Evolutionary conservation across 2,113 vertebrate genomes (phyloP), one percentile per base, ranked within the genome.

Genomic region (Nothoprocta pentlandii): DNA sequence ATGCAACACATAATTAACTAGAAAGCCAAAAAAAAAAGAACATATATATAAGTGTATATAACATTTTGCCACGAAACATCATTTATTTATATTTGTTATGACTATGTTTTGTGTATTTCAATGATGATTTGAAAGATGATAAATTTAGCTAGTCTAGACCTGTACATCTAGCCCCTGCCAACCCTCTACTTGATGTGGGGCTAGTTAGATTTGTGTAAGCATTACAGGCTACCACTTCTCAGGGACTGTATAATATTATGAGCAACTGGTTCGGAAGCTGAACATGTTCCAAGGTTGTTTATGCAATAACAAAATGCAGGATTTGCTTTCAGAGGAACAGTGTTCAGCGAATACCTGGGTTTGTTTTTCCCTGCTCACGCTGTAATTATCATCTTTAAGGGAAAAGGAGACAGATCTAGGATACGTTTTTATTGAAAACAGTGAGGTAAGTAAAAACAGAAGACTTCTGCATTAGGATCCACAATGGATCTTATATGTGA

Each of bases 331-430:
- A 73, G 59, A 80, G 73, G 26, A 77, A 70, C 7, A 15, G 10
- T 16, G 26, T 56, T 89, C 64, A 41, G 19, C 25, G 47, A 90
- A 79, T 44, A 91, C 10, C 53, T 89, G 56, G 36, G 54, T 85
- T 87, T 87, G 46, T 34, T 80, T 54, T 75, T 51, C 91, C 67
- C 58, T 87, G n/a, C 70, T 67, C 78, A 16, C 44, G 82, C 82
- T 75, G 63, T 94, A 90, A 84, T 70, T 78, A 92, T 66, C 63
- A 70, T 73, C 89, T 76, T 82, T 79, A 71, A 73, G 78, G 59
- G 92, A 89, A 68, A 39, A 58, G 87, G 25, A 92, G 32, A 76
- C 25, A 91, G 51, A 62, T 80, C 39, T 73, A 76, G 47, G 64
- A 91, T 85, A 69, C 8, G 32, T 82, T 90, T 73, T 62, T 82